Percentiles rank a stretch among this genome's conserved stretches.
Evolutionary conservation across 2,113 vertebrate genomes (phyloP).

Genomic region (Hippocampus comes): DNA sequence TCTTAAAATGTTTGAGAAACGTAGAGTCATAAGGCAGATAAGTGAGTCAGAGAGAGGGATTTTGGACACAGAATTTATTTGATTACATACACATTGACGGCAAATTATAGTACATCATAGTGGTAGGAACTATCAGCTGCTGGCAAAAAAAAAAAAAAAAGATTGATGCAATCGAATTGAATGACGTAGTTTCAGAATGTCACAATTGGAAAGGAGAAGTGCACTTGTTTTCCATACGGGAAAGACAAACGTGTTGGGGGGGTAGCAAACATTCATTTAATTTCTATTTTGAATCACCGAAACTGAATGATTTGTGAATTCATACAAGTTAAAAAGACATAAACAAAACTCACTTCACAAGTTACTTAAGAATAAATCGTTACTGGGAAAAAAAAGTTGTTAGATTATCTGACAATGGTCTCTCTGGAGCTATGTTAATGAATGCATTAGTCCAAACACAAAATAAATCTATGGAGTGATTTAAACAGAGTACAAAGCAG

Average conservation of each 20-base stretch:
- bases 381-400: not conserved
- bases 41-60: not conserved
- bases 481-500: no score
- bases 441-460: no score
- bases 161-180: slow-evolving; percentile 12
- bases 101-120: slow-evolving; percentile 15
- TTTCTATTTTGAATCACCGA: not conserved
- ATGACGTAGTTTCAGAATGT: slow-evolving; percentile 31
- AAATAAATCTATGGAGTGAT: no score
- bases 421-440: not conserved
- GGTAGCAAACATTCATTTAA: not conserved
- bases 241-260: not conserved
- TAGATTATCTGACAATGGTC: not conserved
- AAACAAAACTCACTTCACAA: not conserved
- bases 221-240: slow-evolving; percentile 43
- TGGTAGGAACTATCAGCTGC: not conserved
- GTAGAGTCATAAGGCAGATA: no score
- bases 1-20: no score
- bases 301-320: not conserved
- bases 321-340: not conserved
- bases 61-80: slow-evolving; percentile 37
- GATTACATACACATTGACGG: slow-evolving; percentile 30
- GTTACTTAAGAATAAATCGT: not conserved
- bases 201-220: slow-evolving; percentile 44
- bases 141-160: not conserved